These are phyloP conservation scores for Drosophila meridiana DNA, from an alignment of 2,888 invertebrate species.

Conservation along the genomic window DNA sequence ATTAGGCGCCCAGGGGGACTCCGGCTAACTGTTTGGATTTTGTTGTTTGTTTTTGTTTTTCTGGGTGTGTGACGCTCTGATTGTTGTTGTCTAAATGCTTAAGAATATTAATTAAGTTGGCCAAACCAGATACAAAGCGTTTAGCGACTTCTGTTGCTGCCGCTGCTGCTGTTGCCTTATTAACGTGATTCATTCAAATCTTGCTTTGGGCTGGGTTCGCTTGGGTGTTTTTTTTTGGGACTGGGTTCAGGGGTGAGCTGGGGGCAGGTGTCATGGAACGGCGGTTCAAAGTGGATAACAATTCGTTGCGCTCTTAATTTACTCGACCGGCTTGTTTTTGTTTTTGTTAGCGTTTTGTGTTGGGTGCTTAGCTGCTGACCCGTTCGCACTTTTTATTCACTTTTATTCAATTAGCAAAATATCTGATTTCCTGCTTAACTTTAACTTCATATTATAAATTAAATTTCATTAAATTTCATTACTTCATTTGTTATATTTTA, in stretches of 20 bases:
- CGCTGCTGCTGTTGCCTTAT: constrained; percentile 31
- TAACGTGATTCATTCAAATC: constrained; percentile 55
- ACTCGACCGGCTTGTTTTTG: constrained; percentile 18
- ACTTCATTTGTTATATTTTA: constrained; percentile 45
- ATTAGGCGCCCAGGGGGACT: constrained; percentile 52
- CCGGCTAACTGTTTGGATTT: constrained; percentile 27
- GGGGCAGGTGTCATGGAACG: neutral
- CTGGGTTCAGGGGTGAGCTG: neutral
- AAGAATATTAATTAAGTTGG: constrained; percentile 66
- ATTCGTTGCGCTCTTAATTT: constrained; percentile 60
- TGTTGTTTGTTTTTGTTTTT: neutral
- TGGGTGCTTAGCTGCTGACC: constrained; percentile 28
- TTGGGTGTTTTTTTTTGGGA: constrained; percentile 7
- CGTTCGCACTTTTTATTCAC: constrained; percentile 51
- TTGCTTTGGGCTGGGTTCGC: neutral
- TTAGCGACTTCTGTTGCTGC: constrained; percentile 27
- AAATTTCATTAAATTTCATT: neutral
- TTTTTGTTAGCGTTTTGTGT: constrained; percentile 6
- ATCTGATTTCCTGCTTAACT: constrained; percentile 52
- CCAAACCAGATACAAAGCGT: constrained; percentile 59
- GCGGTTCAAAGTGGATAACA: constrained; percentile 53
- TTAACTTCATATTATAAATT: constrained; percentile 2
- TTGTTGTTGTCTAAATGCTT: constrained; percentile 13
- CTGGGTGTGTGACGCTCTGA: constrained; percentile 2
- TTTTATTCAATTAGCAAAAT: constrained; percentile 58